Evolutionary conservation across 2,888 invertebrate genomes (phyloP).

Genomic region (Tetropium fuscum): DNA sequence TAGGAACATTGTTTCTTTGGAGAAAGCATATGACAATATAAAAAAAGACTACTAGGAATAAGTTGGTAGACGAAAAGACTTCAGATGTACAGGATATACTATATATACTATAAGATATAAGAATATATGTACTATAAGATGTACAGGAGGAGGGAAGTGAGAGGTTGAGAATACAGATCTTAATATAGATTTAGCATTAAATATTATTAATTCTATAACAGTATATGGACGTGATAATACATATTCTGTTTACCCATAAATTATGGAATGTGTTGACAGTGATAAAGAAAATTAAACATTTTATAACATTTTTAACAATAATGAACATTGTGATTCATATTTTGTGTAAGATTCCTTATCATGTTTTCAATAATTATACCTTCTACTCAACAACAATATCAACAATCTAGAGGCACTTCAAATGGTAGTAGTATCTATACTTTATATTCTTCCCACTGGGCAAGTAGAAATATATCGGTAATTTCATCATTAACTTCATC

Average conservation of each 20-base stretch:
- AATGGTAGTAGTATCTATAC: neutral
- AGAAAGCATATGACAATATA: too few relatives aligned
- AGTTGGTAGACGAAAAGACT: too few relatives aligned
- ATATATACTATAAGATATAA: too few relatives aligned
- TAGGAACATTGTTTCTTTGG: too few relatives aligned
- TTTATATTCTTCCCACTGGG: neutral
- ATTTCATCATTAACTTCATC: neutral
- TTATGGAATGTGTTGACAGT: neutral
- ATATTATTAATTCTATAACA: too few relatives aligned
- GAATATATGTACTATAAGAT: too few relatives aligned
- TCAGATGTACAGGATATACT: too few relatives aligned
- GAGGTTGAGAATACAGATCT: too few relatives aligned
- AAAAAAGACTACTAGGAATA: too few relatives aligned
- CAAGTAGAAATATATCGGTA: neutral
- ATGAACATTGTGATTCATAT: neutral
- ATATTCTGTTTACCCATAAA: neutral
- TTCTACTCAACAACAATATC: neutral
- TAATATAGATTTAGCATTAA: too few relatives aligned
- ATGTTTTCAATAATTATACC: neutral
- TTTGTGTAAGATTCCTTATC: neutral
- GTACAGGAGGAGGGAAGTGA: too few relatives aligned
- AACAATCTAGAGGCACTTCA: slow-evolving; percentile 1
- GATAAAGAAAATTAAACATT: neutral
- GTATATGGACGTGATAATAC: too few relatives aligned
- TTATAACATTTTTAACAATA: neutral